A percentile compares a stretch with the other conserved stretches of the same genome.
phyloP scores from a whole-genome alignment of 2,113 vertebrate genomes.

The Rhinolophus ferrumequinum region DNA sequence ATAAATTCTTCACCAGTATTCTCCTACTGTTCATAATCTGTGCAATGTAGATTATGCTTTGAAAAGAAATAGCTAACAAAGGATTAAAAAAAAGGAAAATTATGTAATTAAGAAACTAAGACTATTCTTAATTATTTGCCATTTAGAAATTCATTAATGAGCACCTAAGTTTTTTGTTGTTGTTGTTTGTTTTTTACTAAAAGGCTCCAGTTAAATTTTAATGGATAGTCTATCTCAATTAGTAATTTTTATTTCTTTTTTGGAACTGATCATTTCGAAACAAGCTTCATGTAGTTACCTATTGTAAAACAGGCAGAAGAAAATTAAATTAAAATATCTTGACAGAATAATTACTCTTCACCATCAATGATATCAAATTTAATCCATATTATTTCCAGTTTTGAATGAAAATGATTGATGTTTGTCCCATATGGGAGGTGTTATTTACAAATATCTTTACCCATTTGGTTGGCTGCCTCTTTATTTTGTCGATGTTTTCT shows the following conservation, averaged over 20 bases:
- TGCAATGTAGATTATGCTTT: neutral
- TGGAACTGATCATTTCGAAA: neutral
- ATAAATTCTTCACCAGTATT: neutral
- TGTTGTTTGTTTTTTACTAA: neutral
- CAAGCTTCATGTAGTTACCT: neutral
- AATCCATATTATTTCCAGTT: neutral
- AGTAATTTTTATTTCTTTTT: constrained; percentile 13
- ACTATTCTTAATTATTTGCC: neutral
- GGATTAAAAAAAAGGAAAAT: neutral
- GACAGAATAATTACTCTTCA: neutral
- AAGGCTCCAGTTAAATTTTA: neutral
- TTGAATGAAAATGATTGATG: neutral
- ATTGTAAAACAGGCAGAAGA: neutral
- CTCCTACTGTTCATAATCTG: neutral
- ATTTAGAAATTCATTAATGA: neutral
- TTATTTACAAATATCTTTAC: too few species aligned
- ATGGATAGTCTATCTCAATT: neutral
- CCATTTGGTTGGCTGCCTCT: too few species aligned
- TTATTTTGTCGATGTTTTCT: too few species aligned
- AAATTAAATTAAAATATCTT: neutral
- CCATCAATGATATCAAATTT: neutral
- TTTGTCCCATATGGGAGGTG: too few species aligned
- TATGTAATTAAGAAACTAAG: neutral
- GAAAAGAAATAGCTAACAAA: neutral
- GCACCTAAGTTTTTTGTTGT: neutral